These are phyloP conservation scores for Styela plicata DNA, from an alignment of 23 tunicate genomes.

Conservation along the genomic window DNA sequence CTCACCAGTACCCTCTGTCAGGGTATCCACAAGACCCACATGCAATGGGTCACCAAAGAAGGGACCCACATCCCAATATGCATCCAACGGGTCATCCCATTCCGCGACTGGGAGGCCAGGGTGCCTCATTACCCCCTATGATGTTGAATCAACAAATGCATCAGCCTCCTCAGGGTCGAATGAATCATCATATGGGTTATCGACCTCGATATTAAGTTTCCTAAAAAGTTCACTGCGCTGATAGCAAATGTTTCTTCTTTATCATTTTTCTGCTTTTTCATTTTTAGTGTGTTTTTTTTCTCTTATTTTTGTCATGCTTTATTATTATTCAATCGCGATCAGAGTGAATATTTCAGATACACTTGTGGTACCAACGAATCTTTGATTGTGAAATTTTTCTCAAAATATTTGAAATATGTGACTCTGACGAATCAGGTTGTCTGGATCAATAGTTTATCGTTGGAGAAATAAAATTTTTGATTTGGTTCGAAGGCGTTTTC, in stretches of 20 bases:
- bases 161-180: not conserved
- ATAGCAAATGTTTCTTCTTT: not conserved
- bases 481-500: no score
- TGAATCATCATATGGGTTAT: not conserved
- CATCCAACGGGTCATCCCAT: slow-evolving; percentile 26
- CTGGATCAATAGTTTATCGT: no score
- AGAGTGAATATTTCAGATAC: no score
- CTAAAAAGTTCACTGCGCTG: not conserved
- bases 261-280: not conserved
- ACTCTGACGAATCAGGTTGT: no score
- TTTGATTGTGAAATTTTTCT: no score
- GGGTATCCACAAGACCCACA: not conserved
- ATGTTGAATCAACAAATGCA: slow-evolving; percentile 1
- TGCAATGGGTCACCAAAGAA: not conserved
- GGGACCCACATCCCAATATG: slow-evolving; percentile 1
- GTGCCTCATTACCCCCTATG: slow-evolving; percentile 16
- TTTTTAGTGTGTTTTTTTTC: not conserved
- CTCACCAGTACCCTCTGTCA: not conserved
- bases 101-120: slow-evolving; percentile 8
- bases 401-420: no score
- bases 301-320: no score
- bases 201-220: not conserved
- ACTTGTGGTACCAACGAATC: no score
- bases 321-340: no score
- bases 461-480: no score